phyloP scores from a whole-genome alignment of 53 echinoderm and acorn worm genomes.

The Stichopus horrens region DNA sequence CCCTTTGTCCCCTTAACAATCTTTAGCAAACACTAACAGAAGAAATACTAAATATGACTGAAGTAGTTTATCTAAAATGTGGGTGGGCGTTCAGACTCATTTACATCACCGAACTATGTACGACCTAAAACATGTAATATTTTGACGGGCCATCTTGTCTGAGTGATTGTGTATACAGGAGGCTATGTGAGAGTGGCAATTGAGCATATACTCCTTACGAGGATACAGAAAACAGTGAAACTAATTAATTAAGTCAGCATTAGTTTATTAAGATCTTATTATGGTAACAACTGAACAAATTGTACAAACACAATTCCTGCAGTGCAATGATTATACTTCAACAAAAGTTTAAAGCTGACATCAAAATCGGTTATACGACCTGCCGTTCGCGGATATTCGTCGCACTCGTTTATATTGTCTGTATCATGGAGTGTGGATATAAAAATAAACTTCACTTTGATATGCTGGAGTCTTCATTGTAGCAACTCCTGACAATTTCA shows the following conservation, averaged over 20 bases:
- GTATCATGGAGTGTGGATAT: no score
- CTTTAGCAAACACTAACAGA: background rate
- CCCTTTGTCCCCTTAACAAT: conserved; percentile 7
- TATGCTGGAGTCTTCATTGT: no score
- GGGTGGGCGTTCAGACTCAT: background rate
- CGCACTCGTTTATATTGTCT: no score
- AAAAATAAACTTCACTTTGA: no score
- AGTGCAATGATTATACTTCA: no score
- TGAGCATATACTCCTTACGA: background rate
- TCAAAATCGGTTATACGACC: no score
- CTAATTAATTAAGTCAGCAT: background rate
- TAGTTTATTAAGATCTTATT: conserved; percentile 25
- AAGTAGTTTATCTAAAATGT: background rate
- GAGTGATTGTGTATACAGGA: background rate
- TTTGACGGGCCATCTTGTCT: background rate
- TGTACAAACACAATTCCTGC: no score
- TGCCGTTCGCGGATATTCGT: no score
- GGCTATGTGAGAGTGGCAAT: background rate
- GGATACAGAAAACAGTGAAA: no score
- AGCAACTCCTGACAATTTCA: no score
- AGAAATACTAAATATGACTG: background rate
- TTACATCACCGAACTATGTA: background rate
- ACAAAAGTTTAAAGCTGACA: no score
- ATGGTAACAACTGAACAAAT: no score
- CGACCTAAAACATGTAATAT: background rate